Percentiles rank a stretch among this genome's conserved stretches.
Evolutionary conservation across 2,888 invertebrate species (phyloP).

Genomic region (Tetranychus truncatus): DNA sequence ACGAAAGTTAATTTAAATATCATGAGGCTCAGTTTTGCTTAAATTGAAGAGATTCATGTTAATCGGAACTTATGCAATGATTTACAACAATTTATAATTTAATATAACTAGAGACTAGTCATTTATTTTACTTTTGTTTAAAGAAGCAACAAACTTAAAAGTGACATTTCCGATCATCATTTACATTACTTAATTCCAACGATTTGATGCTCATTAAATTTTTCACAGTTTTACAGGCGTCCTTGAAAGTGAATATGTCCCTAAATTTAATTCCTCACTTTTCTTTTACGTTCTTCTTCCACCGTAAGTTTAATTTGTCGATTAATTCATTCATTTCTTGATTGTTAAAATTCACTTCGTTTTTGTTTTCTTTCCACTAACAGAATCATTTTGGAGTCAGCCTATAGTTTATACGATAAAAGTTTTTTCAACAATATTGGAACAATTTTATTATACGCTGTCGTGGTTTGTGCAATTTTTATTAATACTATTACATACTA

Average conservation of each 20-base stretch:
- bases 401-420: conserved; percentile 40
- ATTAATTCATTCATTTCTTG: neutral
- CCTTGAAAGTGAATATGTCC: conserved; percentile 27
- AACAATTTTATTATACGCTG: conserved; percentile 39
- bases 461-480: conserved; percentile 29
- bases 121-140: neutral
- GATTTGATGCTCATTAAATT: neutral
- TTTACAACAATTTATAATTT: neutral
- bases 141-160: neutral
- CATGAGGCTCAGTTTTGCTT: neutral
- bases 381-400: conserved; percentile 40
- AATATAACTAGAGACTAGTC: neutral
- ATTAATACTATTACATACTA: too few relatives aligned
- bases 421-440: conserved; percentile 40
- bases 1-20: neutral
- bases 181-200: neutral
- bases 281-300: conserved; percentile 40
- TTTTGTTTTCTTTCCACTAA: neutral
- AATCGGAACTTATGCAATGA: neutral
- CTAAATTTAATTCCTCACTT: conserved; percentile 32
- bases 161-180: conserved; percentile 6
- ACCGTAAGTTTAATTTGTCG: conserved; percentile 35
- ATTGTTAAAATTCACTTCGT: neutral
- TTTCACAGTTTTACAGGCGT: conserved; percentile 26
- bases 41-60: conserved; percentile 24